Evolutionary conservation across 2,888 invertebrate genomes (phyloP).

Genomic region (Lumbricus terrestris): DNA sequence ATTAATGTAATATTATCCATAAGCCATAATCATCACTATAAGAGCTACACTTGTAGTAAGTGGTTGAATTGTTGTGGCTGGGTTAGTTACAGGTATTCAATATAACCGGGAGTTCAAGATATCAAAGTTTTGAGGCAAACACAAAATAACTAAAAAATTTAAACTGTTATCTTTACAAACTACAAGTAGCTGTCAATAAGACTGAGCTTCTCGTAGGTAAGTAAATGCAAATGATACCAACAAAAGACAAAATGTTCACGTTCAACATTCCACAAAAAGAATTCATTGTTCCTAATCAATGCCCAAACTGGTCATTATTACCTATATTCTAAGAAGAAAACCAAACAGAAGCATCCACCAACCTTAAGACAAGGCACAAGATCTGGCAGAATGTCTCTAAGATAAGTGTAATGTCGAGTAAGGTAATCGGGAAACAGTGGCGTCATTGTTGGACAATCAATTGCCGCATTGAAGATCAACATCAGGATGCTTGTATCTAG

Average conservation of each 20-base stretch:
- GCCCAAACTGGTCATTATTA: neutral
- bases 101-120: too few species aligned
- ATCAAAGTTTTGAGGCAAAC: too few species aligned
- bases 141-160: too few species aligned
- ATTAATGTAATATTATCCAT: neutral
- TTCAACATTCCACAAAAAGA: neutral
- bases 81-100: too few species aligned
- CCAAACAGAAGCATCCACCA: neutral
- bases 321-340: neutral
- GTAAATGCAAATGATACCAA: neutral
- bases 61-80: too few species aligned
- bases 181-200: neutral
- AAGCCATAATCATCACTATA: neutral
- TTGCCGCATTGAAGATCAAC: conserved; percentile 89
- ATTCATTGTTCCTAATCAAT: neutral
- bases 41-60: too few species aligned
- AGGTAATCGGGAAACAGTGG: conserved; percentile 90
- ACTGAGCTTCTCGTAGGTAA: neutral
- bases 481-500: conserved; percentile 68
- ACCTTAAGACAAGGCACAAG: conserved; percentile 74
- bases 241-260: neutral
- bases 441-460: conserved; percentile 83
- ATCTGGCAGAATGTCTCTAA: conserved; percentile 87
- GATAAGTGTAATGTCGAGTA: conserved; percentile 85
- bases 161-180: too few species aligned